Percentiles rank a stretch among this genome's conserved stretches.
Evolutionary conservation across 2,888 invertebrate genomes (phyloP).

Genomic region (Microctonus brassicae): DNA sequence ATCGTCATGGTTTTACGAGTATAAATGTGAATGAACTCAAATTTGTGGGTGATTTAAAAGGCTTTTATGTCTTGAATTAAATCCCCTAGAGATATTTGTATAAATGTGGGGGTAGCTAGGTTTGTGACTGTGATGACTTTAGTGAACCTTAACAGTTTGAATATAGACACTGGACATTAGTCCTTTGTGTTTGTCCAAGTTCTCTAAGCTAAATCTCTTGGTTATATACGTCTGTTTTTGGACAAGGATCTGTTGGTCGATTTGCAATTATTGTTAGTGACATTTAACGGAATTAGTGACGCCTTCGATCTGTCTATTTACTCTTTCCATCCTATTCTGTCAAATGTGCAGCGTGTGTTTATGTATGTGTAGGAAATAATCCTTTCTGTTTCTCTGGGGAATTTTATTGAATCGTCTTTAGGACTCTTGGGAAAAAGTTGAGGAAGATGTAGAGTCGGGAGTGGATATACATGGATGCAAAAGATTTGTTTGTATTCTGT

Average conservation of each 20-base stretch:
- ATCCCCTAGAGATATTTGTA: neutral
- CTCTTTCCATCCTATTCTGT: slow-evolving; percentile 10
- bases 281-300: neutral
- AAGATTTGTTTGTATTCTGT: too few species aligned
- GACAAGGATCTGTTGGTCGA: neutral
- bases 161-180: neutral
- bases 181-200: neutral
- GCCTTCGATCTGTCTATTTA: neutral
- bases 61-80: neutral
- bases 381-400: neutral
- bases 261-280: neutral
- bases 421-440: neutral
- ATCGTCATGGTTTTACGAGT: neutral
- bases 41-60: neutral
- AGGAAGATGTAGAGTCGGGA: neutral
- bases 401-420: neutral
- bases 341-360: neutral
- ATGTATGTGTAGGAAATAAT: neutral
- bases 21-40: neutral
- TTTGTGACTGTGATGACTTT: neutral
- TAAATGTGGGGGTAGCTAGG: too few species aligned
- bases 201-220: neutral
- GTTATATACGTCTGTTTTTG: neutral
- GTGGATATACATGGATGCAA: too few species aligned
- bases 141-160: neutral